These are phyloP conservation scores for Nothocercus julius DNA, from an alignment of 2,113 vertebrate species.

Conservation along the genomic window DNA sequence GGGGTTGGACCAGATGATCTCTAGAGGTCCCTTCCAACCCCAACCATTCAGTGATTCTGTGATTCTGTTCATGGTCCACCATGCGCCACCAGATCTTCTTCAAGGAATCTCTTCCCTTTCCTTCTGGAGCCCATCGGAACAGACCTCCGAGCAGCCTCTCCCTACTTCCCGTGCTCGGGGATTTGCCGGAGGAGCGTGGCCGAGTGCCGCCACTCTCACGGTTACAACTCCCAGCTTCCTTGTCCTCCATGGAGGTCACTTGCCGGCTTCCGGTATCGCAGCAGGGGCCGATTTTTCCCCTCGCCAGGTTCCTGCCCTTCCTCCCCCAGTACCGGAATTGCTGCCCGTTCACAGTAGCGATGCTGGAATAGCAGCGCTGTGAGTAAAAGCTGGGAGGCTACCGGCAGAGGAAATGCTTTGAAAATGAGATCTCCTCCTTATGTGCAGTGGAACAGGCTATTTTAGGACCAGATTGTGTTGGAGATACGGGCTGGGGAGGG, in stretches of 20 bases:
- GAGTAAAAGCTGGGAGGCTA: slow-evolving; percentile 50
- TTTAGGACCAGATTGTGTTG: slow-evolving; percentile 47
- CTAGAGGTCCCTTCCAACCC: no score
- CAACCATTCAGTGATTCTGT: no score
- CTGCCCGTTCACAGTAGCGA: background rate
- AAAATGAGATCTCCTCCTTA: slow-evolving; percentile 60
- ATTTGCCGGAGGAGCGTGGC: no score
- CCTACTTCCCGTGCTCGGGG: background rate
- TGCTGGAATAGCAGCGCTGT: background rate
- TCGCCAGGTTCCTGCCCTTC: background rate
- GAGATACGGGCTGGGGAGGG: background rate
- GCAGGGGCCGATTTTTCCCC: background rate
- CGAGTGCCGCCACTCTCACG: background rate
- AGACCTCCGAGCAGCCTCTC: background rate
- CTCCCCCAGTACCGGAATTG: background rate
- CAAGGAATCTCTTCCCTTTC: background rate
- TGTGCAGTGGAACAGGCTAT: slow-evolving; percentile 42
- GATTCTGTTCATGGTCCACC: no score
- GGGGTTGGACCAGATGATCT: no score
- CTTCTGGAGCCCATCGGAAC: background rate
- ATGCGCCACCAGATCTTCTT: background rate
- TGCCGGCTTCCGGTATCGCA: background rate
- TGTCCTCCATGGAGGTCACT: background rate
- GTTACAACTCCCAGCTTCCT: background rate
- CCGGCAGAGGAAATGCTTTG: slow-evolving; percentile 65